These are phyloP conservation scores for Eleutherodactylus coqui DNA, from an alignment of 2,797 vertebrate genomes.

Conservation along the genomic window DNA sequence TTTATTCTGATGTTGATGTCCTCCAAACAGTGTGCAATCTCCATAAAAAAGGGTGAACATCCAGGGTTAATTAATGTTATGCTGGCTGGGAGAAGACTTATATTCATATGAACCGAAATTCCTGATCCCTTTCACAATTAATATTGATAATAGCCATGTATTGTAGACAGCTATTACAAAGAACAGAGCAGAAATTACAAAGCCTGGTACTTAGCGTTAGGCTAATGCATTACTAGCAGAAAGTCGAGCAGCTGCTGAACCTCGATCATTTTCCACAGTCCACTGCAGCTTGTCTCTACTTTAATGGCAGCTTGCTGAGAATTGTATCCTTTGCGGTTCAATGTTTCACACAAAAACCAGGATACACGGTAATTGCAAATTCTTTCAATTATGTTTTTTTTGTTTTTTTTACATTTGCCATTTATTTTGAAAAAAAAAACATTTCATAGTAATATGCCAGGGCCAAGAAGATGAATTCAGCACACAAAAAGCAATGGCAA, in stretches of 20 bases:
- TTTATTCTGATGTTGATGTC: slow-evolving; percentile 32
- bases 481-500: not conserved
- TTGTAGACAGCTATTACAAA: slow-evolving; percentile 57
- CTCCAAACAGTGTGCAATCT: slow-evolving; percentile 19
- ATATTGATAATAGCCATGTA: slow-evolving; percentile 53
- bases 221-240: slow-evolving; percentile 52
- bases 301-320: slow-evolving; percentile 37
- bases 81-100: slow-evolving; percentile 30
- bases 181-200: slow-evolving; percentile 48
- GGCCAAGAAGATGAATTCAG: not conserved
- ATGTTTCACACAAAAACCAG: not conserved
- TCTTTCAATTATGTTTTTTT: not conserved
- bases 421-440: not conserved
- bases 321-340: not conserved
- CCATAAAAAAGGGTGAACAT: slow-evolving; percentile 34
- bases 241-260: slow-evolving; percentile 46
- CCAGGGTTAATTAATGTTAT: slow-evolving; percentile 59
- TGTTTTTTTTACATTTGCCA: slow-evolving; percentile 10
- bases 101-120: slow-evolving; percentile 47
- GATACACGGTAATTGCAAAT: not conserved
- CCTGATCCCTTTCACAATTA: slow-evolving; percentile 59
- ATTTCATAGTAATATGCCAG: not conserved
- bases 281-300: slow-evolving; percentile 23
- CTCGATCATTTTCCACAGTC: slow-evolving; percentile 54
- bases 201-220: slow-evolving; percentile 45